These are phyloP conservation scores for Ammodytes marinus DNA, from an alignment of 2,113 vertebrate genomes.

Conservation along the genomic window DNA sequence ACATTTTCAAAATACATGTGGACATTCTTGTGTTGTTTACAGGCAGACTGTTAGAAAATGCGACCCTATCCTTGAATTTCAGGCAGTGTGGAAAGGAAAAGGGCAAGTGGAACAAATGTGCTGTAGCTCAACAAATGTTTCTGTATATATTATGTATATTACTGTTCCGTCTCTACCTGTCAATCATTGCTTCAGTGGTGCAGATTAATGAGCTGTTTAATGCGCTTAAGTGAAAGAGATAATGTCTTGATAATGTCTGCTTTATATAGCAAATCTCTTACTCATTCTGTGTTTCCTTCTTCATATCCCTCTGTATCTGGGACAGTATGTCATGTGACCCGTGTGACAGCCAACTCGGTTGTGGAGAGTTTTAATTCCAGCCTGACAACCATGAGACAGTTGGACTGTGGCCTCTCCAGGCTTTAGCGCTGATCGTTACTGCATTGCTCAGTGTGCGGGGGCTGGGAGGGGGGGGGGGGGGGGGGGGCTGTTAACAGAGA, in stretches of 20 bases:
- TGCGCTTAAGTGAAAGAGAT: conserved; percentile 64
- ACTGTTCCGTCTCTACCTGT: conserved; percentile 26
- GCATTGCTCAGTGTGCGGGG: conserved; percentile 35
- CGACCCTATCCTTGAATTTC: neutral
- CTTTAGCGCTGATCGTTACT: conserved; percentile 46
- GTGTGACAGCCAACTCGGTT: conserved; percentile 48
- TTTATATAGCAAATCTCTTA: conserved; percentile 66
- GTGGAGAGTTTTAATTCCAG: conserved; percentile 47
- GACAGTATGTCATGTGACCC: conserved; percentile 60
- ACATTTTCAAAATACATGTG: neutral
- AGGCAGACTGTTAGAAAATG: conserved; percentile 2
- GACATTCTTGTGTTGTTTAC: neutral
- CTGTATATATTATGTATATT: neutral
- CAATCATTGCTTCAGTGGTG: conserved; percentile 54
- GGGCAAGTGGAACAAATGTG: neutral
- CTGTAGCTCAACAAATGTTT: neutral
- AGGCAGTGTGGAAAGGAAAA: neutral
- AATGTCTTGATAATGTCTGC: conserved; percentile 65
- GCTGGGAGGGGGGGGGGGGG: neutral
- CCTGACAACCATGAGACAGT: conserved; percentile 42
- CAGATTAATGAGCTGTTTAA: conserved; percentile 70
- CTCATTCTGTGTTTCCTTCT: conserved; percentile 57
- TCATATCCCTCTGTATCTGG: conserved; percentile 46
- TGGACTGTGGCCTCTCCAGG: conserved; percentile 36
- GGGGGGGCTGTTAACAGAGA: conserved; percentile 39